Evolutionary conservation across 2,888 invertebrate genomes (phyloP), one percentile per base, ranked within the genome.

Genomic region (Agonum fuliginosum): DNA sequence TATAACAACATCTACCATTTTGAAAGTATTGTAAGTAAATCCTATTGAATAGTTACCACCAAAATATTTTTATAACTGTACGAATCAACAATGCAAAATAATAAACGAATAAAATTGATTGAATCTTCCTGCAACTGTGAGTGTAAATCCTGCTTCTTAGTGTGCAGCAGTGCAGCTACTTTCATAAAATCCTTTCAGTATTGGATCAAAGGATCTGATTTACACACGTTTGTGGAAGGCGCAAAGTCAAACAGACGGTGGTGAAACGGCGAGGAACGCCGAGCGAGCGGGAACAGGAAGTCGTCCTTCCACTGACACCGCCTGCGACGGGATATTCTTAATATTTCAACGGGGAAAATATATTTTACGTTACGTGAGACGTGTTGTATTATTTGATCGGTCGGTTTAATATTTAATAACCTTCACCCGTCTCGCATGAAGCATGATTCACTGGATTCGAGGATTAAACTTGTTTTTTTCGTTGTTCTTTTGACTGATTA

Each of bases 151-250:
- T 62, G 30, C 54, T 24, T 54, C 12, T 19, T 24, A 24, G n/a
- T 8, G 54, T 54, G 34, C 4, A 34, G 4, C 27, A 20, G 54
- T 34, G 43, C 73, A 62, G 62, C 73, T 17, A 73, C 73, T 58
- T 73, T 73, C 43, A 73, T 73, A 73, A 73, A 73, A 73, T 73
- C 62, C 73, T 58, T 73, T 73, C 58, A 43, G 58, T 43, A 12
- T 22, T 43, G 62, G 73, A 73, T 73, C 73, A 73, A 73, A 73
- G 73, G 73, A 37, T 73, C 62, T 73, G 73, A 73, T 73, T 73
- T 73, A 73, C 73, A 73, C 73, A 58, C 58, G 73, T 62, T 73
- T 73, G 73, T 73, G 58, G 58, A 73, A 73, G 73, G 73, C 73
- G 41, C 62, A 62, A 73, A 73, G 73, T 73, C 73, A 73, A 58